Evolutionary conservation across 2,797 vertebrate species (phyloP).

Genomic region (Cichlasoma orientale): DNA sequence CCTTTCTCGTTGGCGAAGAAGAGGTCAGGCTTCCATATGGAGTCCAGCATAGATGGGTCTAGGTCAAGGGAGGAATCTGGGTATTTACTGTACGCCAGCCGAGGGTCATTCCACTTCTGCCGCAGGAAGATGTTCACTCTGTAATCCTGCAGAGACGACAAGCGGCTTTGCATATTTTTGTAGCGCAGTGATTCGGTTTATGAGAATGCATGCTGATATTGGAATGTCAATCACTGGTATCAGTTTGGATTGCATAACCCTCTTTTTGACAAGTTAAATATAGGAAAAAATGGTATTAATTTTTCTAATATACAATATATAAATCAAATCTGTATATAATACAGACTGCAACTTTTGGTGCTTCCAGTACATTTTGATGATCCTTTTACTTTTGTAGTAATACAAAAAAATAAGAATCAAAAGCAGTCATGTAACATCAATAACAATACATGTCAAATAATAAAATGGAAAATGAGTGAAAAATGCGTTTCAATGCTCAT

Average conservation of each 20-base stretch:
- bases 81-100: conserved; percentile 96
- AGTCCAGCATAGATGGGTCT: conserved; percentile 98
- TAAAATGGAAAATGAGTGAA: conserved; percentile 28
- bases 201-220: conserved; percentile 33
- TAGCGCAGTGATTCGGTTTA: conserved; percentile 1
- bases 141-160: conserved; percentile 91
- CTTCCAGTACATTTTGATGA: not conserved
- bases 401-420: not conserved
- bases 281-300: not conserved
- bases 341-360: not conserved
- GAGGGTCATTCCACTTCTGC: conserved; percentile 97
- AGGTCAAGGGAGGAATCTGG: conserved; percentile 96
- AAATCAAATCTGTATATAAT: not conserved
- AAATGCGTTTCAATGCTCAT: conserved; percentile 9
- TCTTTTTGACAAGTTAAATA: conserved; percentile 3
- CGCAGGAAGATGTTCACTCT: conserved; percentile 99
- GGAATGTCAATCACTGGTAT: not conserved
- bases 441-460: conserved; percentile 25
- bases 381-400: not conserved
- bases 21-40: conserved; percentile 98
- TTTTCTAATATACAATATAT: not conserved
- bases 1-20: conserved; percentile 99
- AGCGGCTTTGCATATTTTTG: conserved; percentile 62
- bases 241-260: not conserved
- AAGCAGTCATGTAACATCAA: not conserved